Evolutionary conservation across 1,140 invertebrate genomes (phyloP).

Genomic region (Portunus trituberculatus): DNA sequence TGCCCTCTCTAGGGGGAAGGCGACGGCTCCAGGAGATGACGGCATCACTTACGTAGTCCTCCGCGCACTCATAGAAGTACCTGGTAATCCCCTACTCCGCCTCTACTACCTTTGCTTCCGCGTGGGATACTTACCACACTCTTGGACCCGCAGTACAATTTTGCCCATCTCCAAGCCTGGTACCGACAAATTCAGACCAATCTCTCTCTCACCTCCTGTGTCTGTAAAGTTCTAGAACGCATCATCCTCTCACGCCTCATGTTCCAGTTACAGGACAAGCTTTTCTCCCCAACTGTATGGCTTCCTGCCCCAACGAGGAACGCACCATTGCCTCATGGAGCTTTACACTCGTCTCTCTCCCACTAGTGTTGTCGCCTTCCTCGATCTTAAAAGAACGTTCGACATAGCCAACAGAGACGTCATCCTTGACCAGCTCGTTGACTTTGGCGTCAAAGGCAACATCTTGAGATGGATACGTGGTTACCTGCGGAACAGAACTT

Average conservation of each 20-base stretch:
- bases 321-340: too few relatives aligned
- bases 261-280: not conserved
- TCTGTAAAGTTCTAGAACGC: not conserved
- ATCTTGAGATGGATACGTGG: too few relatives aligned
- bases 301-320: too few relatives aligned
- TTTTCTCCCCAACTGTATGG: not conserved
- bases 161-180: too few relatives aligned
- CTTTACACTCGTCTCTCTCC: too few relatives aligned
- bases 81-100: conserved; percentile 37
- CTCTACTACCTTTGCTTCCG: conserved; percentile 47
- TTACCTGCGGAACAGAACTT: not conserved
- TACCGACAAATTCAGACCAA: not conserved
- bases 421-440: too few relatives aligned
- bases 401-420: too few relatives aligned
- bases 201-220: conserved; percentile 31
- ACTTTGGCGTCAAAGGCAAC: too few relatives aligned
- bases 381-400: too few relatives aligned
- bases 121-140: conserved; percentile 50
- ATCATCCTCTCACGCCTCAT: conserved; percentile 25
- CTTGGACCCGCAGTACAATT: conserved; percentile 48
- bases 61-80: not conserved
- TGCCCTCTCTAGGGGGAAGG: not conserved
- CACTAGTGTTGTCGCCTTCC: too few relatives aligned
- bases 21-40: too few relatives aligned
- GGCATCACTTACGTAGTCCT: too few relatives aligned